Evolutionary conservation across 1,140 invertebrate species (phyloP), one percentile per base, ranked within the genome.

Genomic region (Saccostrea cuccullata): DNA sequence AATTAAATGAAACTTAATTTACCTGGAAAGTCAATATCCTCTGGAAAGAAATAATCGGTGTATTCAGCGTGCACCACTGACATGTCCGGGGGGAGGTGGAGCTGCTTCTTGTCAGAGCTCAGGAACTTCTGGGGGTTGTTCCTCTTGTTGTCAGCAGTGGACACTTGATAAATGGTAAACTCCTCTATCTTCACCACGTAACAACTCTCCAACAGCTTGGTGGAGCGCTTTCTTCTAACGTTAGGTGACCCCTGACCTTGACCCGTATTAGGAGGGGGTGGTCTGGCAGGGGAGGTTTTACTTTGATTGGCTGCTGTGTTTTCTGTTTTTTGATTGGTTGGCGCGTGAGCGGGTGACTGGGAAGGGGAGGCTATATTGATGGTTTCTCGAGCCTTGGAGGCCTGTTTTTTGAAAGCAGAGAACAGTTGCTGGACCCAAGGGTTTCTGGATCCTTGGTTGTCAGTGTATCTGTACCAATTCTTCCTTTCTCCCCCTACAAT

Each of bases 41-140:
- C 98, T 15, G 98, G 98, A 96, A 99, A 99, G 95, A 99, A 99
- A 95, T 98, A 99, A 93, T 98, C 98, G 1, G 98, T 98, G 92
- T 99, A 98, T 94, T 99, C 99, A 4, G 98, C 97, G 95, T 99
- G 98, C 56, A 99, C 93, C 73, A 98, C 97, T 64, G 97, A 97
- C 88, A 98, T 97, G 93, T 99, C 98, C 67, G 97, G 96, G 12
- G 98, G 98, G 90, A 99, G 96, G 82, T 97, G 97, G 91, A 98
- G 96, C 82, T 96, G 96, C 92, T 97, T 97, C 94, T 97, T 97
- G 94, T 99, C 98, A 87, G 98, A 98, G 96, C 97, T 96, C 87
- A 98, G 95, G 93, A 98, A 98, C 95, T 98, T 97, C 92, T 97
- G 97, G 77, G 96, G 94, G 73, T 96, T 96, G 91, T 97, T 97